phyloP scores from a whole-genome alignment of 2,113 vertebrate species.

The Alaudala cheleensis region DNA sequence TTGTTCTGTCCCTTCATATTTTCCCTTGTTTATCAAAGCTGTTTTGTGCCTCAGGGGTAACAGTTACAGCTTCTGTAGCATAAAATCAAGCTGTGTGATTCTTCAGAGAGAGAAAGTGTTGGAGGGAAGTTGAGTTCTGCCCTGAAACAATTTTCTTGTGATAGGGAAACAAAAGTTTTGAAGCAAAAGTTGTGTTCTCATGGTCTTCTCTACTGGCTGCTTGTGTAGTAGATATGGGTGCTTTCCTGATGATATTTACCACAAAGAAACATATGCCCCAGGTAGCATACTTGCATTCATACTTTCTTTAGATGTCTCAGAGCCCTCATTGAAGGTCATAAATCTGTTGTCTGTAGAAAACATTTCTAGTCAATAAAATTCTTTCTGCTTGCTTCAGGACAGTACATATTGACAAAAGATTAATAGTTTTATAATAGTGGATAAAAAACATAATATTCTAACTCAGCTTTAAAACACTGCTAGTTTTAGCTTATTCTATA shows the following conservation, averaged over 20 bases:
- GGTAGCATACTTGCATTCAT: not conserved
- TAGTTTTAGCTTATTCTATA: not conserved
- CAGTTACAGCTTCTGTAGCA: conserved; percentile 24
- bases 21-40: conserved; percentile 34
- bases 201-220: not conserved
- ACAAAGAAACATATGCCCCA: not conserved
- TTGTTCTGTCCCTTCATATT: conserved; percentile 14
- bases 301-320: not conserved
- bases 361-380: not conserved
- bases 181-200: not conserved
- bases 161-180: not conserved
- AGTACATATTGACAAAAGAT: not conserved
- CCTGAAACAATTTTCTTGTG: not conserved
- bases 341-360: not conserved
- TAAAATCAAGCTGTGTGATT: conserved; percentile 20
- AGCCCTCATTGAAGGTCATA: not conserved
- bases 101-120: not conserved
- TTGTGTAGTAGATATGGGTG: not conserved
- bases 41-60: conserved; percentile 18
- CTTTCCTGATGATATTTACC: not conserved
- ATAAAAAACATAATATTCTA: not conserved
- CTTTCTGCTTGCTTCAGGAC: not conserved
- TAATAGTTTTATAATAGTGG: not conserved
- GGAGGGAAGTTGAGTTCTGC: not conserved
- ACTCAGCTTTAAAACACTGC: not conserved